Conservation (phyloP, 2,888 invertebrate species). For the Cylindroiulus punctatus region DNA sequence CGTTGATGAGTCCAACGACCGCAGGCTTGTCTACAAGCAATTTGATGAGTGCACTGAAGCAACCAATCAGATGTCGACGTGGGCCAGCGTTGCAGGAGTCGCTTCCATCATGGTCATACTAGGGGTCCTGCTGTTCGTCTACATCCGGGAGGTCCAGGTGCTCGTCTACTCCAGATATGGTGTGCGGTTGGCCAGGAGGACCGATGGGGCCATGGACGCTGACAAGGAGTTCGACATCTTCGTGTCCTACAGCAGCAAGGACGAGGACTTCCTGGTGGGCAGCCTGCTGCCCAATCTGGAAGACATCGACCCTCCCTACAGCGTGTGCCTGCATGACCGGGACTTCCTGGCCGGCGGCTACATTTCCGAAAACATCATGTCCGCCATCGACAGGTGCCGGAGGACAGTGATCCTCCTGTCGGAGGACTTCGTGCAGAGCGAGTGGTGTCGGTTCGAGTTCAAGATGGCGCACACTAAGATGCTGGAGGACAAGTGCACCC, state of each 20-base stretch:
- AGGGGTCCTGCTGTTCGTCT: slow-evolving; percentile 49
- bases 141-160: slow-evolving; percentile 55
- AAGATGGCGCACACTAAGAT: slow-evolving; percentile 57
- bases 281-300: slow-evolving; percentile 60
- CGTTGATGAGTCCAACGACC: background rate
- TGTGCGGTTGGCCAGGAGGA: slow-evolving; percentile 44
- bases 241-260: slow-evolving; percentile 61
- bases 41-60: background rate
- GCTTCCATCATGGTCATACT: slow-evolving; percentile 54
- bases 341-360: slow-evolving; percentile 62
- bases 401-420: slow-evolving; percentile 61
- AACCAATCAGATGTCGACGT: background rate
- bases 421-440: slow-evolving; percentile 60
- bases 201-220: background rate
- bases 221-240: slow-evolving; percentile 62
- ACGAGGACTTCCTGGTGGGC: slow-evolving; percentile 60
- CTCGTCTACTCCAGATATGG: slow-evolving; percentile 27
- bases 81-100: slow-evolving; percentile 45
- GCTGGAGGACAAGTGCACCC: slow-evolving; percentile 60
- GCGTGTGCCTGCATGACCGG: slow-evolving; percentile 62
- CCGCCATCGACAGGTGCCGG: slow-evolving; percentile 61
- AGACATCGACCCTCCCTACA: slow-evolving; percentile 56
- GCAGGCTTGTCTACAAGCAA: background rate
- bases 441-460: slow-evolving; percentile 62
- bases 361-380: slow-evolving; percentile 62